These are phyloP conservation scores for Carassius gibelio DNA, from an alignment of 2,113 vertebrate species.

Conservation along the genomic window DNA sequence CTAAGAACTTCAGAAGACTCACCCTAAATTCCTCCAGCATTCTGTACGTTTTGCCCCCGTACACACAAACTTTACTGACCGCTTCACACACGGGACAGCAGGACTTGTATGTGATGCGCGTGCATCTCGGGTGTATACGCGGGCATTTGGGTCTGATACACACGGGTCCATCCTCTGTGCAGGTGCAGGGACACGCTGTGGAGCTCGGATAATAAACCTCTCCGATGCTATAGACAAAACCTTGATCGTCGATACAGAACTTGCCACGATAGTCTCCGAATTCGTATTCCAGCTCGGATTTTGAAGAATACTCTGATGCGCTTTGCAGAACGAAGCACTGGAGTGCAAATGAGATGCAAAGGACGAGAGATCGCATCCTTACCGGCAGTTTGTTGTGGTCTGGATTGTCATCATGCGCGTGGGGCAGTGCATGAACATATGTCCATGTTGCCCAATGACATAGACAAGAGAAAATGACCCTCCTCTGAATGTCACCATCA, in stretches of 20 bases:
- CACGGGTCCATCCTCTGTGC: slow-evolving; percentile 77
- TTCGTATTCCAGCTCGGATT: slow-evolving; percentile 73
- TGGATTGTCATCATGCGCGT: not conserved
- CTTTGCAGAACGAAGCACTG: slow-evolving; percentile 33
- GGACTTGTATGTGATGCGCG: slow-evolving; percentile 70
- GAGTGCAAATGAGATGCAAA: slow-evolving; percentile 47
- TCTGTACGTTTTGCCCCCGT: slow-evolving; percentile 74
- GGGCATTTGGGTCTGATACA: slow-evolving; percentile 76
- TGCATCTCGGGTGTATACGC: slow-evolving; percentile 76
- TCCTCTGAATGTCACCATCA: not conserved
- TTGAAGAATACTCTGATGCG: slow-evolving; percentile 66
- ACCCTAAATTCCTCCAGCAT: slow-evolving; percentile 79
- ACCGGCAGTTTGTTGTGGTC: not conserved
- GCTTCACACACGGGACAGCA: slow-evolving; percentile 80
- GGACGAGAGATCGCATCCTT: slow-evolving; percentile 52
- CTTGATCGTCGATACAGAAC: slow-evolving; percentile 79
- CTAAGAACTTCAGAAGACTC: slow-evolving; percentile 49
- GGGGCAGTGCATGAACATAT: not conserved
- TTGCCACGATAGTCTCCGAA: slow-evolving; percentile 78
- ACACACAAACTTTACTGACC: slow-evolving; percentile 73
- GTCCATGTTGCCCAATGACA: not conserved
- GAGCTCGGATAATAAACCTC: slow-evolving; percentile 74
- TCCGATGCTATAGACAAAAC: slow-evolving; percentile 77
- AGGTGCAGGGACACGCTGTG: slow-evolving; percentile 77
- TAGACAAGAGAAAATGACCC: slow-evolving; percentile 10